These are phyloP conservation scores for Ophion obscuratus DNA, from an alignment of 2,888 invertebrate genomes.

Conservation along the genomic window DNA sequence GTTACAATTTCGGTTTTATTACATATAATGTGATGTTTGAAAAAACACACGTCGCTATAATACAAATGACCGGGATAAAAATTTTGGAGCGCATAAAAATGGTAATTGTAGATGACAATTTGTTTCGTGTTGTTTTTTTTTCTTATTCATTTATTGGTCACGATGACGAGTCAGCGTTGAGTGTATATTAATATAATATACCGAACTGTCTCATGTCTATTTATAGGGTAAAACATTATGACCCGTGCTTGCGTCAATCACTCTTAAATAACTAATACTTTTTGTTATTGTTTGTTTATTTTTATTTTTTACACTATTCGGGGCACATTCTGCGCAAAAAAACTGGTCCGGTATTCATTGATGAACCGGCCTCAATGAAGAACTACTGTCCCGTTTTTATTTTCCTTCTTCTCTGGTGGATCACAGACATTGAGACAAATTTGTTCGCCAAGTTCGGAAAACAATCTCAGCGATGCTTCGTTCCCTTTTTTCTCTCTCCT, in stretches of 20 bases:
- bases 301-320: slow-evolving; percentile 79
- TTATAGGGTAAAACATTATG: slow-evolving; percentile 78
- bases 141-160: slow-evolving; percentile 81
- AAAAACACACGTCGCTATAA: slow-evolving; percentile 82
- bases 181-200: slow-evolving; percentile 84
- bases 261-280: slow-evolving; percentile 80
- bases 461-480: slow-evolving; percentile 48
- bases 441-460: slow-evolving; percentile 72
- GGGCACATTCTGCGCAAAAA: slow-evolving; percentile 75
- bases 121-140: slow-evolving; percentile 58
- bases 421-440: slow-evolving; percentile 71
- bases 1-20: slow-evolving; percentile 83
- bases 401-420: slow-evolving; percentile 58
- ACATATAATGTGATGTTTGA: slow-evolving; percentile 81
- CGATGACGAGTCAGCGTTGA: slow-evolving; percentile 81
- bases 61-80: slow-evolving; percentile 84
- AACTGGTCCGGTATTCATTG: slow-evolving; percentile 70
- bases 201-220: slow-evolving; percentile 81
- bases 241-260: slow-evolving; percentile 80
- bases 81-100: slow-evolving; percentile 83
- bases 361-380: slow-evolving; percentile 38
- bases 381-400: slow-evolving; percentile 37
- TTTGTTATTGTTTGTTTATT: slow-evolving; percentile 44
- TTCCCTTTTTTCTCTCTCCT: neutral
- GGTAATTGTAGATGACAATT: slow-evolving; percentile 81